A percentile compares a stretch with the other conserved stretches of the same genome.
These are phyloP conservation scores for Caenorhabditis angaria DNA, from an alignment of 2,888 invertebrate species.

Conservation along the genomic window DNA sequence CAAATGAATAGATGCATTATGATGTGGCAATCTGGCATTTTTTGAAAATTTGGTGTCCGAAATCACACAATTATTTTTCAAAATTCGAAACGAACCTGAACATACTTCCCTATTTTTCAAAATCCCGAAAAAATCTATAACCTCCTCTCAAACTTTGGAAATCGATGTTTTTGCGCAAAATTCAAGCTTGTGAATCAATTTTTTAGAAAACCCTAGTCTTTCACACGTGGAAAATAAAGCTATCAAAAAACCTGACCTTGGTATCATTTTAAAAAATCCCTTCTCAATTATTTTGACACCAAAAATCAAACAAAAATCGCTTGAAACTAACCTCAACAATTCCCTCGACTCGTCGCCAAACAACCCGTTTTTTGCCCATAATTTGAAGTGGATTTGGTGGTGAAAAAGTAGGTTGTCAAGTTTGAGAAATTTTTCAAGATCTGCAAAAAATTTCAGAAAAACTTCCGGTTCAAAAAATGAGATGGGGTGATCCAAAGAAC, in stretches of 20 bases:
- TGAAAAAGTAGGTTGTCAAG: too few relatives aligned
- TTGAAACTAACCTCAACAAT: constrained; percentile 32
- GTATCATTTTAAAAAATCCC: neutral
- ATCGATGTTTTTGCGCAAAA: neutral
- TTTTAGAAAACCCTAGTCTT: neutral
- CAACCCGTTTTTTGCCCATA: constrained; percentile 39
- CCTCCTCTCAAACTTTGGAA: neutral
- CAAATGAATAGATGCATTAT: neutral
- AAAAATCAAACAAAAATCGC: neutral
- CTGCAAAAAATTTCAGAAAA: neutral
- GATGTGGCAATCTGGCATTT: neutral
- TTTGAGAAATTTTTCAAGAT: constrained; percentile 4
- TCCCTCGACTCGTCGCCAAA: constrained; percentile 40
- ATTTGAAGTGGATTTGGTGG: neutral
- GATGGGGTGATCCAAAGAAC: too few relatives aligned
- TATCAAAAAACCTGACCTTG: too few relatives aligned
- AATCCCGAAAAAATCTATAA: neutral
- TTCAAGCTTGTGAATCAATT: neutral
- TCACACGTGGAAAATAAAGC: too few relatives aligned
- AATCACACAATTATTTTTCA: neutral
- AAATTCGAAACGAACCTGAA: neutral
- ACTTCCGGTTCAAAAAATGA: neutral
- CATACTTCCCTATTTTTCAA: neutral
- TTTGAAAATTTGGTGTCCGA: neutral
- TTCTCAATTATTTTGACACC: neutral